Conservation (phyloP, 2,797 vertebrate genomes). For the Arnoldichthys spilopterus region DNA sequence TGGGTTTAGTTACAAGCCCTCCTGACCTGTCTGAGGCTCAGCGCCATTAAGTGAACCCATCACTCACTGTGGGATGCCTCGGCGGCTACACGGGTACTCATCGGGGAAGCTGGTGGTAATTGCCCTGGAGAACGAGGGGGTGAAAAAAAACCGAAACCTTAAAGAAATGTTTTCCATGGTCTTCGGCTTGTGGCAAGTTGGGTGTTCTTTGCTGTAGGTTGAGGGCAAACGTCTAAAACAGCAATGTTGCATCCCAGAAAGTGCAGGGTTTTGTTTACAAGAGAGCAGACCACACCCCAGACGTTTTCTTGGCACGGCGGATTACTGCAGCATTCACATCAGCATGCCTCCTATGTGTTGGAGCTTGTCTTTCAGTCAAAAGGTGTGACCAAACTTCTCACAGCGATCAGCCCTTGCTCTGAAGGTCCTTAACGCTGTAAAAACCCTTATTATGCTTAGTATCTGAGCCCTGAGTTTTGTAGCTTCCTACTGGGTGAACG, state of each 20-base stretch:
- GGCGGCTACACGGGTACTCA: conserved; percentile 48
- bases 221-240: background rate
- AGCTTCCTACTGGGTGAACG: background rate
- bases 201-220: background rate
- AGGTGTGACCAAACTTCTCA: conserved; percentile 47
- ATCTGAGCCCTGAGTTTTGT: conserved; percentile 3
- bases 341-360: conserved; percentile 27
- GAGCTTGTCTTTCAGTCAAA: conserved; percentile 37
- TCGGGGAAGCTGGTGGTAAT: conserved; percentile 22
- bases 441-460: background rate
- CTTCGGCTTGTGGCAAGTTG: background rate
- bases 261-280: conserved; percentile 49
- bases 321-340: conserved; percentile 46
- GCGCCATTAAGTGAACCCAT: conserved; percentile 62
- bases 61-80: conserved; percentile 15
- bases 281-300: conserved; percentile 37
- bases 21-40: conserved; percentile 71
- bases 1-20: conserved; percentile 76
- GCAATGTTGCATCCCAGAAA: background rate
- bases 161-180: conserved; percentile 48
- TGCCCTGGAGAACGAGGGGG: conserved; percentile 59
- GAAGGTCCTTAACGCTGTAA: conserved; percentile 1
- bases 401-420: background rate
- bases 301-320: conserved; percentile 53
- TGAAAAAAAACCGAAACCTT: conserved; percentile 30